These are phyloP conservation scores for Meleagris gallopavo DNA, from an alignment of 2,113 vertebrate species.

Conservation along the genomic window DNA sequence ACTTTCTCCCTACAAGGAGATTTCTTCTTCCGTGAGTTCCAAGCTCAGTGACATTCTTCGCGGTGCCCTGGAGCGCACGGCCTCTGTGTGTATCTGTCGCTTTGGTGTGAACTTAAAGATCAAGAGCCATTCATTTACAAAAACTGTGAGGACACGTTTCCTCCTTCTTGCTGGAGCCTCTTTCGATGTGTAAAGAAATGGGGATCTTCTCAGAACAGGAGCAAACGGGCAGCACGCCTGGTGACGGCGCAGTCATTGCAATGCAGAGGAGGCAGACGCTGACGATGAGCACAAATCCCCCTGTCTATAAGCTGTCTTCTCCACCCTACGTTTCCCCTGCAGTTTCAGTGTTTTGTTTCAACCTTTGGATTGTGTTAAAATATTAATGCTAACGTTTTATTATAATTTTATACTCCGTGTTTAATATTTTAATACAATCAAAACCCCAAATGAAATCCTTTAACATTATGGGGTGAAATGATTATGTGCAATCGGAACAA, in stretches of 20 bases:
- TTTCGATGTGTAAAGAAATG: not conserved
- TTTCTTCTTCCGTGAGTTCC: not conserved
- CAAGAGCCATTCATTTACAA: conserved; percentile 29
- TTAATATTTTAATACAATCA: conserved; percentile 66
- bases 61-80: not conserved
- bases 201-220: not conserved
- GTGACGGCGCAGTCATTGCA: not conserved
- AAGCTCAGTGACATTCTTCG: conserved; percentile 65
- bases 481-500: not conserved
- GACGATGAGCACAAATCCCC: not conserved
- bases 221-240: not conserved
- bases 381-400: conserved; percentile 54
- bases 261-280: not conserved
- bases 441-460: conserved; percentile 45
- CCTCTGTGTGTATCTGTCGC: not conserved
- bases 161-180: not conserved
- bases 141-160: not conserved
- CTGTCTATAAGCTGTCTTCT: not conserved
- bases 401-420: conserved; percentile 8
- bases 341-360: conserved; percentile 45
- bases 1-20: conserved; percentile 35
- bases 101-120: conserved; percentile 45
- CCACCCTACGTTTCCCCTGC: not conserved
- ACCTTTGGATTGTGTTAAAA: conserved; percentile 34
- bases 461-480: not conserved